Conservation (phyloP, 64 coral and sea anemone genomes). For the Montipora capricornis region DNA sequence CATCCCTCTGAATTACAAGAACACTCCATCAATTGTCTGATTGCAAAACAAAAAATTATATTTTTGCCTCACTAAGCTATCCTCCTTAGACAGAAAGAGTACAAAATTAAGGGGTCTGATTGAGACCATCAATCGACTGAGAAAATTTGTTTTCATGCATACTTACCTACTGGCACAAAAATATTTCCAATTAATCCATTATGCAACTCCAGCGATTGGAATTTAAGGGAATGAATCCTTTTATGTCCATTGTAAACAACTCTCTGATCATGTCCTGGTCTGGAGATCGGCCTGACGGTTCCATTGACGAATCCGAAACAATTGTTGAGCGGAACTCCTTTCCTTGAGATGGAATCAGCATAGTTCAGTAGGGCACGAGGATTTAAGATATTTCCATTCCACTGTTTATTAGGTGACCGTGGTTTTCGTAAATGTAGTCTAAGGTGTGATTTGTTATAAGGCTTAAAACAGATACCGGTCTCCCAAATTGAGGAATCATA, state of each 20-base stretch:
- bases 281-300: background rate
- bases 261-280: background rate
- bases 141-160: constrained; percentile 54
- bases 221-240: background rate
- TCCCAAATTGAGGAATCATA: constrained; percentile 20
- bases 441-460: constrained; percentile 43
- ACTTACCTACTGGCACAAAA: constrained; percentile 32
- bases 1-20: background rate
- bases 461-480: constrained; percentile 44
- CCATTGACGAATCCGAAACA: constrained; percentile 38
- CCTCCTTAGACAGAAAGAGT: no score
- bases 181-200: background rate
- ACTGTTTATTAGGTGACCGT: constrained; percentile 49
- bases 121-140: constrained; percentile 32
- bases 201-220: background rate
- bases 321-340: background rate
- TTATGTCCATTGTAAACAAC: background rate
- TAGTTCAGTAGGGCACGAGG: constrained; percentile 7
- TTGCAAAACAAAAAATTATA: no score
- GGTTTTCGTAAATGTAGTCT: constrained; percentile 45
- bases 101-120: background rate
- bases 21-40: no score
- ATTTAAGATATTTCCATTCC: constrained; percentile 39
- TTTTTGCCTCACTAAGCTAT: no score
- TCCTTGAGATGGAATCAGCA: background rate